Percentiles rank a stretch among this genome's conserved stretches.
phyloP scores from a whole-genome alignment of 2,113 vertebrate species.

The Gymnobelideus leadbeateri region DNA sequence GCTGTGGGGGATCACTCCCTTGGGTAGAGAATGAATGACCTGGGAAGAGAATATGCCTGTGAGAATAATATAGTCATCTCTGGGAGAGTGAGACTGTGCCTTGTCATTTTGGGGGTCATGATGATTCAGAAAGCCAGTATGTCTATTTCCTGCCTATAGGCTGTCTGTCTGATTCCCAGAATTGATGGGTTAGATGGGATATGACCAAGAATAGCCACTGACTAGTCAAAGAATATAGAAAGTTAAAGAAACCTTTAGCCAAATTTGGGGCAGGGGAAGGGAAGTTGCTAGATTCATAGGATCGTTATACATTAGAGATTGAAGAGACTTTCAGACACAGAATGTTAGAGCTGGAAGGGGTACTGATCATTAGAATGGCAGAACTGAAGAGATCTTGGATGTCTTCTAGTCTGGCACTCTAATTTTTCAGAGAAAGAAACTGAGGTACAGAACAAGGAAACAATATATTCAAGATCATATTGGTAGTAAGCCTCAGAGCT shows the following conservation, averaged over 20 bases:
- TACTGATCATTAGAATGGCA: not conserved
- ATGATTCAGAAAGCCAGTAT: not conserved
- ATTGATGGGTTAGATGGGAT: not conserved
- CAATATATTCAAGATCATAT: not conserved
- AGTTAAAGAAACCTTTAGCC: not conserved
- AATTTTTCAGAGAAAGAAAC: not conserved
- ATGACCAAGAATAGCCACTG: not conserved
- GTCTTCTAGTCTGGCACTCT: not conserved
- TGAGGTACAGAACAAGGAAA: not conserved
- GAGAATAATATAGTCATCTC: fast-evolving
- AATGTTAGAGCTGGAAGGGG: not conserved
- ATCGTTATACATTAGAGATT: not conserved
- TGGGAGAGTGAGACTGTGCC: not conserved
- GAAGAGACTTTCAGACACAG: not conserved
- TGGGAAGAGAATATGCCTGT: constrained; percentile 21
- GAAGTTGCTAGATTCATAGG: not conserved
- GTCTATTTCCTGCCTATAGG: not conserved
- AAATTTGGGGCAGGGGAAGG: not conserved
- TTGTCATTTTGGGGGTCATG: constrained; percentile 23
- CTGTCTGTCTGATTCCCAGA: not conserved
- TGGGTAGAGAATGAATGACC: constrained; percentile 15
- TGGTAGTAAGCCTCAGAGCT: not conserved
- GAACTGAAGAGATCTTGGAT: not conserved
- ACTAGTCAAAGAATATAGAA: not conserved
- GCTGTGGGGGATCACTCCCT: not conserved